Percentiles rank a stretch among this genome's conserved stretches.
Evolutionary conservation across 2,113 vertebrate genomes (phyloP).

Genomic region (Lepisosteus osseus): DNA sequence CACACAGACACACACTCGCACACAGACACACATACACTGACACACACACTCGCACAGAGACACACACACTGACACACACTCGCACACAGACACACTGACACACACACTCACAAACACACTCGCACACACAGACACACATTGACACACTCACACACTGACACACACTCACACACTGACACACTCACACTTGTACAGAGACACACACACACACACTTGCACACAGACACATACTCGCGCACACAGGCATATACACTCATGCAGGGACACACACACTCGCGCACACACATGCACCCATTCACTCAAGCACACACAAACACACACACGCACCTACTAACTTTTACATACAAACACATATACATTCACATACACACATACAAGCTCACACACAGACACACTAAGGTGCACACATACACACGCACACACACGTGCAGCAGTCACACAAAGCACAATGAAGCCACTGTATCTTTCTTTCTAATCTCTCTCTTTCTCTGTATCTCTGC

Average conservation of each 20-base stretch:
- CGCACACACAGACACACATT: background rate
- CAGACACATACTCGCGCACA: background rate
- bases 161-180: slow-evolving; percentile 34
- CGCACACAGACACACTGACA: slow-evolving; percentile 2
- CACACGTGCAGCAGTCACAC: slow-evolving; percentile 48
- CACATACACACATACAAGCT: no score
- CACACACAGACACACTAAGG: slow-evolving; percentile 31
- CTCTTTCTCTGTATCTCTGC: slow-evolving; percentile 10
- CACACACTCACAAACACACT: slow-evolving; percentile 25
- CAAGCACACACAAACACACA: no score
- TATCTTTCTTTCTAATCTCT: slow-evolving; percentile 13
- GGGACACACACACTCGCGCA: background rate
- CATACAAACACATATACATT: no score
- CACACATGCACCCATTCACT: background rate
- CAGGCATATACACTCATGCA: slow-evolving; percentile 27
- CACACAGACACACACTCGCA: slow-evolving; percentile 3
- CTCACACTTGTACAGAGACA: slow-evolving; percentile 20
- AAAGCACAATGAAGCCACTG: no score
- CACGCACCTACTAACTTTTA: no score
- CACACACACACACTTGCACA: slow-evolving; percentile 22
- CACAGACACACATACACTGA: slow-evolving; percentile 18
- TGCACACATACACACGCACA: slow-evolving; percentile 47
- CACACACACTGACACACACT: slow-evolving; percentile 18
- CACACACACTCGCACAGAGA: slow-evolving; percentile 5
- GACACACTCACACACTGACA: slow-evolving; percentile 24